Conservation (phyloP, 2,888 invertebrate species). For the Megalurothrips usitatus region DNA sequence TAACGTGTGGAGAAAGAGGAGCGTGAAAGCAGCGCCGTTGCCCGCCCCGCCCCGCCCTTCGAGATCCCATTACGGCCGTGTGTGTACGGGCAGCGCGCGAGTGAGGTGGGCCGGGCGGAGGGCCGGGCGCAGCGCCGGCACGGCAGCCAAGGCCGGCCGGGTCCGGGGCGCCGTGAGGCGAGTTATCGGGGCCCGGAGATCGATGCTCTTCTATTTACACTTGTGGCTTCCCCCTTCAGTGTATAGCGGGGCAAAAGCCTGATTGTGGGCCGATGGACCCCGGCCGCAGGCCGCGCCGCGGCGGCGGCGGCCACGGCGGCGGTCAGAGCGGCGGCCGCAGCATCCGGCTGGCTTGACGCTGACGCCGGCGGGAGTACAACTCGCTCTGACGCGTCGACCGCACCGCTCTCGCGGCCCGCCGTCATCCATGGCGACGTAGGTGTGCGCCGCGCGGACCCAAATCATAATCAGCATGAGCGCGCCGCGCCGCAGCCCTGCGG, state of each 20-base stretch:
- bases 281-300: too few species aligned
- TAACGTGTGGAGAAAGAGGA: too few species aligned
- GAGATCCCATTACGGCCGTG: not conserved
- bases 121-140: not conserved
- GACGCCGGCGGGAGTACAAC: too few species aligned
- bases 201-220: constrained; percentile 20
- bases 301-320: too few species aligned
- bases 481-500: not conserved
- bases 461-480: not conserved
- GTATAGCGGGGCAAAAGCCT: not conserved
- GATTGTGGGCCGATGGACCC: not conserved
- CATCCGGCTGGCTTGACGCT: too few species aligned
- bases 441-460: not conserved
- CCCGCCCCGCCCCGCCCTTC: too few species aligned
- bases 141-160: not conserved
- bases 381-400: too few species aligned
- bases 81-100: not conserved
- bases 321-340: too few species aligned
- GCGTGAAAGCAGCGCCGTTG: too few species aligned
- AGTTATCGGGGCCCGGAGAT: not conserved
- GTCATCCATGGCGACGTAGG: too few species aligned
- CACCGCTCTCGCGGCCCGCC: too few species aligned
- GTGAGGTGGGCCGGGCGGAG: too few species aligned
- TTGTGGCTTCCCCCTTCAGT: not conserved
- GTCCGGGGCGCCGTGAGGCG: not conserved